Evolutionary conservation across 2,888 invertebrate genomes (phyloP), one percentile per base, ranked within the genome.

Genomic region (Ormyrus nitidulus): DNA sequence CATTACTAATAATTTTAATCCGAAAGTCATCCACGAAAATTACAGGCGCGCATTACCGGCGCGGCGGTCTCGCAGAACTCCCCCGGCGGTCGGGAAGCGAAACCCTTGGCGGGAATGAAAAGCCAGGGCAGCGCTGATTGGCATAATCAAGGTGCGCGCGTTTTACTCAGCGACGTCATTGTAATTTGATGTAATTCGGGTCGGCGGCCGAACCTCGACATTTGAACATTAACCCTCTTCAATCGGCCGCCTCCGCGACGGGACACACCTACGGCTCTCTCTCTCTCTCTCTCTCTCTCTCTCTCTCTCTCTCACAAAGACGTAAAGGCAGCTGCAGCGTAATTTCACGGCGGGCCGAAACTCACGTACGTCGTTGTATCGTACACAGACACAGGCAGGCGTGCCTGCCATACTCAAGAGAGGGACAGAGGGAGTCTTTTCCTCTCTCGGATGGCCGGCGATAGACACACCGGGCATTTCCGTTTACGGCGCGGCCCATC

Each of bases 171-270:
- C n/a, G 46, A 48, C 46, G 65, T 13, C 58, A 48, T 73, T 71
- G 59, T 71, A 71, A 71, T 71, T 59, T 46, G 71, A 51, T 71
- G 71, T 59, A 71, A 71, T 71, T 59, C 71, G 49, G 59, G 49
- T 34, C 34, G 34, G 34, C 34, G 34, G 34, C 6, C 11, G 9
- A 7, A 19, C 9, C 59, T 58, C 62, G 19, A 65, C 73, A 53
- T 56, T 64, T 73, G 48, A 56, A 64, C 46, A 73, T 65, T 73
- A 73, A 65, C 54, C 56, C 73, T 65, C 49, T 19, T 51, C 54
- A 11, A 56, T 48, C 34, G 34, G 49, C 54, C 13, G 7, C 48
- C 44, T 10, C 34, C 34, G 34, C 34, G 46, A 8, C 73, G 46
- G 56, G 48, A 19, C 59, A 9, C 58, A 56, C 7, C 34, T 34